Percentiles rank a stretch among this genome's conserved stretches.
Evolutionary conservation across 1,140 invertebrate genomes (phyloP).

Genomic region (Drosophila simulans): DNA sequence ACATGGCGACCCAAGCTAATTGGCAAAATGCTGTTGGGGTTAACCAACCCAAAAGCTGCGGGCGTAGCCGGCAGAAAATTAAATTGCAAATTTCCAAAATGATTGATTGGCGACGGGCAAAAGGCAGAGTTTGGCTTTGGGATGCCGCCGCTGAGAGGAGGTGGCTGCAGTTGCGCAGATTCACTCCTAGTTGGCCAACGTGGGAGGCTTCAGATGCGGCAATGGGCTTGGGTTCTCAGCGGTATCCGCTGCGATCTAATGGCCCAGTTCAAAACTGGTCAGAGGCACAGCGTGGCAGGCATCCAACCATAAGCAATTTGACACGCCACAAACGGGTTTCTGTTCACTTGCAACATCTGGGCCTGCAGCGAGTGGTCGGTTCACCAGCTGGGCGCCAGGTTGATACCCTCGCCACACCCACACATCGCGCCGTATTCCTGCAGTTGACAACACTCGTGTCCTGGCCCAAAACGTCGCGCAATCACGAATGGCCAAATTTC

Average conservation of each 20-base stretch:
- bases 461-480: slow-evolving; percentile 40
- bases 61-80: slow-evolving; percentile 43
- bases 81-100: slow-evolving; percentile 57
- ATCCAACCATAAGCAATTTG: slow-evolving; percentile 56
- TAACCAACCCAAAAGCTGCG: slow-evolving; percentile 31
- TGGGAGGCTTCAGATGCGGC: slow-evolving; percentile 7
- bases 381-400: slow-evolving; percentile 42
- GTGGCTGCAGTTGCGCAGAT: slow-evolving; percentile 20
- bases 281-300: slow-evolving; percentile 33
- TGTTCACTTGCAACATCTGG: slow-evolving; percentile 66
- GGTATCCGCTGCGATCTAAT: slow-evolving; percentile 16
- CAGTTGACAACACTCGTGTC: slow-evolving; percentile 38
- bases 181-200: slow-evolving; percentile 17
- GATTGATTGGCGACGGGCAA: slow-evolving; percentile 62
- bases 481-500: slow-evolving; percentile 47
- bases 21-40: slow-evolving; percentile 40
- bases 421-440: slow-evolving; percentile 5
- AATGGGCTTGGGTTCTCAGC: slow-evolving; percentile 15
- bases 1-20: slow-evolving; percentile 50
- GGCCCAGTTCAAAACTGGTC: slow-evolving; percentile 35
- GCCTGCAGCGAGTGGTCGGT: slow-evolving; percentile 44
- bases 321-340: slow-evolving; percentile 71
- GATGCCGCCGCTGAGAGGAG: slow-evolving; percentile 32
- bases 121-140: slow-evolving; percentile 26
- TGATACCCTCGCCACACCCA: neutral